Base-by-base conservation (phyloP, 1,140 invertebrate genomes). In the Sarcophaga bullata region DNA sequence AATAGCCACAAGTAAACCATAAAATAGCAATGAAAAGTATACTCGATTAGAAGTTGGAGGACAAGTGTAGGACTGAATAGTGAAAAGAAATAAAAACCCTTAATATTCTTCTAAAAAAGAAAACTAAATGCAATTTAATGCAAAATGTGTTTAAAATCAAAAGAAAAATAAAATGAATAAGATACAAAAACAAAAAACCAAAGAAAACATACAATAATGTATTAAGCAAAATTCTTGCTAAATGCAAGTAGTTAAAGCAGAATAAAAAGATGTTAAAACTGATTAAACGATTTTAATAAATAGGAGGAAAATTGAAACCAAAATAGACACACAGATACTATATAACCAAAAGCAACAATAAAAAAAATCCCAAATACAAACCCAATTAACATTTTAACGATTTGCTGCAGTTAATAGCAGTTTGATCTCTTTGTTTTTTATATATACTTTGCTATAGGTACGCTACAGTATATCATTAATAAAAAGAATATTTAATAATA, bases 1-100 rank as follows among this genome's bases (percentile, higher is more conserved):
- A 58, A 58, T 37, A 37, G 25, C 25, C 25, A 37, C 54, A 4
- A 58, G 54, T 58, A 15, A 68, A 68, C n/a, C 62, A 68, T 19
- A 19, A 17, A 25, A 68, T 19, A 68, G 62, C 62, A 19, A 58
- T 58, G 54, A 58, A 68, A 25, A 17, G 17, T 68, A 68, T 68
- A 68, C 62, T 58, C 54, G n/a, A 58, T 68, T 68, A 68, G 62
- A 68, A 68, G 9, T 17, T 68, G 19, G 62, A 68, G 62, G 62
- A 25, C 62, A 68, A 19, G 62, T 68, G 19, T n/a, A 68, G 62
- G 10, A 19, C 17, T 25, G 17, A 68, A 68, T 68, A 68, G 62
- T 68, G 19, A 68, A 68, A 68, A n/a, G 5, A 68, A 19, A 68
- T 25, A 25, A 19, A 19, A 68, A 17, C 19, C 17, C 25, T 25